phyloP scores from a whole-genome alignment of 1,140 invertebrate genomes.

The Fopius arisanus region DNA sequence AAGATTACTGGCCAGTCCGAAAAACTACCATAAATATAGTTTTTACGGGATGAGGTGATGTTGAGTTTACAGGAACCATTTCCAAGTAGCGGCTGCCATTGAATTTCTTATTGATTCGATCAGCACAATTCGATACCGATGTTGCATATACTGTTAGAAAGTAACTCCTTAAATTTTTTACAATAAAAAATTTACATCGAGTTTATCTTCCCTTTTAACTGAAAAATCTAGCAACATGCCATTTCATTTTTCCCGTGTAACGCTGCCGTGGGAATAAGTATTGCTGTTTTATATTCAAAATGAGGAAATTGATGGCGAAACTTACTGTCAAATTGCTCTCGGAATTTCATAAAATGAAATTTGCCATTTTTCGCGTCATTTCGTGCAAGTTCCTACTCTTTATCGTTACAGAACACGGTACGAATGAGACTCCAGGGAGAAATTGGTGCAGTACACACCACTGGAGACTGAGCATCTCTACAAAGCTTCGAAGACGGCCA shows the following conservation, averaged over 20 bases:
- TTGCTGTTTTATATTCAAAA: background rate
- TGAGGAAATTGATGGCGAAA: no score
- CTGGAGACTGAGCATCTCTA: background rate
- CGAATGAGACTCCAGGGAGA: constrained; percentile 8
- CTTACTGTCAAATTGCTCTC: no score
- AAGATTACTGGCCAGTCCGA: constrained; percentile 23
- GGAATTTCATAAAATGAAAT: no score
- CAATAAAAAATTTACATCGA: no score
- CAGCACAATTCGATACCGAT: background rate
- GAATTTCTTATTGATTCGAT: background rate
- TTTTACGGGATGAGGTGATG: constrained; percentile 40
- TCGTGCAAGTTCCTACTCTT: constrained; percentile 7
- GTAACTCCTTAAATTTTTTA: no score
- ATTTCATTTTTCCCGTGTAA: no score
- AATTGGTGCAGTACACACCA: constrained; percentile 10
- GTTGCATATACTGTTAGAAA: no score
- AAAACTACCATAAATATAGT: constrained; percentile 52
- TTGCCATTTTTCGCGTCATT: no score
- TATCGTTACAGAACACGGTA: constrained; percentile 3
- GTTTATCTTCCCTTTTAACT: no score
- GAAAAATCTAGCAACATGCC: no score
- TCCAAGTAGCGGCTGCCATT: constrained; percentile 39
- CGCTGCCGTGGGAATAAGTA: background rate
- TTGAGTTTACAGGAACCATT: constrained; percentile 34
- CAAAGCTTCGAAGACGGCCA: constrained; percentile 22